Conservation (phyloP, 2,888 invertebrate species). For the Ecliptopera silaceata region DNA sequence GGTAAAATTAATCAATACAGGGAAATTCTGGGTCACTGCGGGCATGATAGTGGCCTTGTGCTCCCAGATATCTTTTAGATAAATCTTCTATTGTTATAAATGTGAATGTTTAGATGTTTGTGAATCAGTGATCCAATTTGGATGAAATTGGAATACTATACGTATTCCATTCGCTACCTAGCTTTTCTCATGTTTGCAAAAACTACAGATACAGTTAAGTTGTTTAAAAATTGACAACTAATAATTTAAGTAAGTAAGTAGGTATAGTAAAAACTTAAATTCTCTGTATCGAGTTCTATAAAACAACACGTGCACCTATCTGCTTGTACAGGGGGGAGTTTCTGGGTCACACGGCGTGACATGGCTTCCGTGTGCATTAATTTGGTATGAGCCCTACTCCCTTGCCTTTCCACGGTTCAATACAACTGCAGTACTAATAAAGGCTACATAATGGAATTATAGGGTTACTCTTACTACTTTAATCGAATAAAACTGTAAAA, state of each 20-base stretch:
- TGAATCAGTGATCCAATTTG: too few relatives aligned
- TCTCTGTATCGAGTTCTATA: constrained; percentile 6
- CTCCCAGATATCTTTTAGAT: too few relatives aligned
- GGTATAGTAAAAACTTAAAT: not conserved
- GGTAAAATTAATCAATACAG: not conserved
- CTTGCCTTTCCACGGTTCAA: constrained; percentile 29
- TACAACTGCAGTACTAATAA: constrained; percentile 20
- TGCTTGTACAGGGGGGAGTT: constrained; percentile 37
- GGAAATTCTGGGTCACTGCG: not conserved
- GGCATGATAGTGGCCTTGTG: not conserved
- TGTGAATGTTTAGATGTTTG: too few relatives aligned
- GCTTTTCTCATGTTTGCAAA: too few relatives aligned
- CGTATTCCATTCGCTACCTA: too few relatives aligned
- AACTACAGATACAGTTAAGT: too few relatives aligned
- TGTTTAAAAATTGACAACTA: too few relatives aligned
- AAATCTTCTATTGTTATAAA: too few relatives aligned
- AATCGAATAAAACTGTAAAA: too few relatives aligned
- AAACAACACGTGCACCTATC: constrained; percentile 28
- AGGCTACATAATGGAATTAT: constrained; percentile 3
- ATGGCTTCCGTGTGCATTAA: constrained; percentile 39
- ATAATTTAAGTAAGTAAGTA: not conserved
- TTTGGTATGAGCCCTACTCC: constrained; percentile 31
- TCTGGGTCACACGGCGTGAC: constrained; percentile 56
- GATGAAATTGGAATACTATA: too few relatives aligned
- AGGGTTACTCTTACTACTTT: too few relatives aligned